These are phyloP conservation scores for Oreochromis grahami DNA, from an alignment of 2,797 vertebrate species.

Conservation along the genomic window DNA sequence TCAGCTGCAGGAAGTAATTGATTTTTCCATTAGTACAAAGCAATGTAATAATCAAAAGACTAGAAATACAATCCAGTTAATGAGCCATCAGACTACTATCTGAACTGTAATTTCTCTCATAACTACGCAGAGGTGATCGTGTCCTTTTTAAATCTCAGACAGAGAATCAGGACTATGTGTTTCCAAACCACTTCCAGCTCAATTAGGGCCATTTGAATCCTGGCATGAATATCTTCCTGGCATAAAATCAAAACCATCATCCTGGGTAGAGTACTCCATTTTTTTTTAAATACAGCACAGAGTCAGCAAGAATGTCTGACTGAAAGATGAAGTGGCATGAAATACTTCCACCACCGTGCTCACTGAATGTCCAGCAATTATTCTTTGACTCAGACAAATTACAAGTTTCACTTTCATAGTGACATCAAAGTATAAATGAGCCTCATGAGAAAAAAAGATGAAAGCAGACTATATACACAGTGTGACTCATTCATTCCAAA, in stretches of 20 bases:
- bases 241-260: slow-evolving; percentile 18
- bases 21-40: slow-evolving; percentile 43
- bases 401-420: not conserved
- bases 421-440: not conserved
- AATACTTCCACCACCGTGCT: slow-evolving; percentile 3
- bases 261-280: slow-evolving; percentile 2
- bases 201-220: slow-evolving; percentile 58
- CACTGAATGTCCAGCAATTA: slow-evolving; percentile 3
- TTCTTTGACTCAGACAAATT: slow-evolving; percentile 34
- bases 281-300: not conserved
- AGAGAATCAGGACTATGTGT: slow-evolving; percentile 11
- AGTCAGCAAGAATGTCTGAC: slow-evolving; percentile 46
- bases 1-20: slow-evolving; percentile 66
- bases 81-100: slow-evolving; percentile 43
- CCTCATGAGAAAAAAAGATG: not conserved
- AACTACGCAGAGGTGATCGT: slow-evolving; percentile 34
- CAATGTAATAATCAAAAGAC: slow-evolving; percentile 18
- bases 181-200: slow-evolving; percentile 59
- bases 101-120: slow-evolving; percentile 14
- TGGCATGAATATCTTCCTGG: slow-evolving; percentile 51
- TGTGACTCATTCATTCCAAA: not conserved
- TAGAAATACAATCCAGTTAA: slow-evolving; percentile 41
- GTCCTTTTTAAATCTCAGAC: slow-evolving; percentile 42
- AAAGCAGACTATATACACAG: not conserved
- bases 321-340: slow-evolving; percentile 27